Base-by-base conservation (phyloP, 1,140 invertebrate genomes). In the Propsilocerus akamusi region DNA sequence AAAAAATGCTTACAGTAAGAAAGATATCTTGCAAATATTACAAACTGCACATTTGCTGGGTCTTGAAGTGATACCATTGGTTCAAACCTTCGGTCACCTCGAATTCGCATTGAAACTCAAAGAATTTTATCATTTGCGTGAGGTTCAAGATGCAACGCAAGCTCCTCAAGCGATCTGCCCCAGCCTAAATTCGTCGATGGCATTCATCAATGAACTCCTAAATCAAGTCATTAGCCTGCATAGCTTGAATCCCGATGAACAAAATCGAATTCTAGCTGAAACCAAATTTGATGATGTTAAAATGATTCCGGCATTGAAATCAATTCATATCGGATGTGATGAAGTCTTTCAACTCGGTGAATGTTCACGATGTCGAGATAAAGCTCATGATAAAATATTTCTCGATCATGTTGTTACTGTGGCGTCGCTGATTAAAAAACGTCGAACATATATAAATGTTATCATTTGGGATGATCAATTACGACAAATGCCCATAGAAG, bases 391-490 rank as follows among this genome's bases (percentile, higher is more conserved):
- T 37, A 75, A 75, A 53, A 60, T 91, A 5, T 90, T 84, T 56
- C 59, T 88, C 0, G 71, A 74, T 25, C 86, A 91, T 55, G 71
- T 92, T 8, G 63, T 71, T 22, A 68, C 69, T 10, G 68, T 85
- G 20, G 73, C 73, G 1, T 68, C 72, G 46, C 73, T 76, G 50
- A 71, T 88, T 12, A 74, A 74, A 48, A 68, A 72, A 14, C 71
- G 72, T 4, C 79, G 75, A 64, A 74, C 80, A 0, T 67, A 71
- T 3, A 67, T 88, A 17, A 77, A 72, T 26, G 73, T 86, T 8
- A 77, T 97, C 7, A 83, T 97, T 55, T 97, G 94, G 94, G 91
- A 97, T 59, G 94, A 97, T 62, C 95, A 97, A 87, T 60, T 96
- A 26, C 69, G 88, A 23, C 72, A 78, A 28, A 77, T 90, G 55